These are phyloP conservation scores for Steinernema scapterisci DNA, from an alignment of 2,888 invertebrate genomes.

Conservation along the genomic window DNA sequence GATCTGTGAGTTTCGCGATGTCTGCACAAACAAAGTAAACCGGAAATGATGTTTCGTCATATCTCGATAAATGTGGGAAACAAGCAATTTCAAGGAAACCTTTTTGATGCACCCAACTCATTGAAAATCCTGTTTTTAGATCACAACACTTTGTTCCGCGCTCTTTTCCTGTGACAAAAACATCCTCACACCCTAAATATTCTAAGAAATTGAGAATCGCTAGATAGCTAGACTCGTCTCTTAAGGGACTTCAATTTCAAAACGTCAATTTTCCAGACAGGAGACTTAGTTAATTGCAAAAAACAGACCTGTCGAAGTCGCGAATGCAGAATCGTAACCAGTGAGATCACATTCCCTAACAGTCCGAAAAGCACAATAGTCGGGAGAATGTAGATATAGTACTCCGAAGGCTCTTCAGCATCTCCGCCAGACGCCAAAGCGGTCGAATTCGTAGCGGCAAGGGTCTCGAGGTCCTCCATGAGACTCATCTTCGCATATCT, in stretches of 20 bases:
- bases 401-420: conserved; percentile 41
- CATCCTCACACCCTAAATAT: too few species aligned
- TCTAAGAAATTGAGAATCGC: too few species aligned
- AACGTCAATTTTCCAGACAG: too few species aligned
- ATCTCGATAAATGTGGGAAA: neutral
- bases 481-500: conserved; percentile 27
- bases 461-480: neutral
- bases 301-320: conserved; percentile 58
- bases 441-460: neutral
- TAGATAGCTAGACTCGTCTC: too few species aligned
- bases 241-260: too few species aligned
- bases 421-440: neutral
- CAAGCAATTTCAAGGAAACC: too few species aligned
- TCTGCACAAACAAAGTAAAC: too few species aligned
- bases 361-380: conserved; percentile 60
- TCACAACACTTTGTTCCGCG: neutral
- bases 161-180: too few species aligned
- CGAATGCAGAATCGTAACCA: conserved; percentile 65
- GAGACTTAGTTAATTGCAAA: neutral
- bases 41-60: neutral
- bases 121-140: too few species aligned
- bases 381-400: conserved; percentile 57
- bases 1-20: too few species aligned
- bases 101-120: too few species aligned
- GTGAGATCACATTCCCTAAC: conserved; percentile 56